phyloP scores from a whole-genome alignment of 2,113 vertebrate species.

The Muscicapa adusta region DNA sequence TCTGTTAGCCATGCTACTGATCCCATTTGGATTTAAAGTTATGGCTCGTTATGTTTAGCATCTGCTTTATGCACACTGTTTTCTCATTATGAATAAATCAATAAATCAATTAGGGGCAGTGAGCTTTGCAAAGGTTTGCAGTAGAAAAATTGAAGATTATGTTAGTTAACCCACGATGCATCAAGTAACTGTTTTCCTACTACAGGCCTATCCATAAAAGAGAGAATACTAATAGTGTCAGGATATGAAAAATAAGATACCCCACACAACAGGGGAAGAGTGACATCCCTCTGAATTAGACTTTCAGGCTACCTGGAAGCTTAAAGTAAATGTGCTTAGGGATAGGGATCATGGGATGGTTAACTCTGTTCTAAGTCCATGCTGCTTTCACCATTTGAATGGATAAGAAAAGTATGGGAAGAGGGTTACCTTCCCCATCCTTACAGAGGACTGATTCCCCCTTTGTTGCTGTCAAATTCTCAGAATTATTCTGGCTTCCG shows the following conservation, averaged over 20 bases:
- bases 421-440: background rate
- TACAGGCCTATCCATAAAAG: background rate
- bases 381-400: background rate
- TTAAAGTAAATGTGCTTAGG: background rate
- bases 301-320: background rate
- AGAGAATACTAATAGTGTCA: background rate
- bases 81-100: constrained; percentile 69
- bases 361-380: background rate
- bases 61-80: constrained; percentile 57
- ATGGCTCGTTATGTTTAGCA: constrained; percentile 48
- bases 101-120: constrained; percentile 62
- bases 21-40: constrained; percentile 46
- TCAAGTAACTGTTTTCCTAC: background rate
- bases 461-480: background rate
- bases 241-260: background rate
- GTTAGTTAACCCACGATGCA: background rate
- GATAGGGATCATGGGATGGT: background rate
- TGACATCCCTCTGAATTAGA: background rate
- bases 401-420: background rate
- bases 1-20: constrained; percentile 11
- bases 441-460: background rate
- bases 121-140: background rate
- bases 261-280: background rate
- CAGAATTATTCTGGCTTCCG: background rate
- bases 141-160: constrained; percentile 1